Conservation (phyloP, 2,888 invertebrate species). For the Minunthozetes semirufus region DNA sequence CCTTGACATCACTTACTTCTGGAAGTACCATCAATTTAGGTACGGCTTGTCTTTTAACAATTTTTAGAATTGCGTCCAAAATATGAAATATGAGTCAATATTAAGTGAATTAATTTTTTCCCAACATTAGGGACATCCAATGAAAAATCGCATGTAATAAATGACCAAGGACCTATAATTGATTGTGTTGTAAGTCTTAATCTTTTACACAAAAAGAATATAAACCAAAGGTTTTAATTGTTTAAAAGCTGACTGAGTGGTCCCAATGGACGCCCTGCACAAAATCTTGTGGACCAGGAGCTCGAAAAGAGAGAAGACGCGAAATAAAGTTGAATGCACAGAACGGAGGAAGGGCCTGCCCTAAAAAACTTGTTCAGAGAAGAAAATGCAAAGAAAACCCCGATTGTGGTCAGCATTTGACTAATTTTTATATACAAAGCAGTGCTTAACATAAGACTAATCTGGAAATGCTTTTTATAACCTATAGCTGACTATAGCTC, state of each 20-base stretch:
- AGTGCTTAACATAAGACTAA: conserved; percentile 6
- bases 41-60: too few relatives aligned
- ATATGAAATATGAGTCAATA: too few relatives aligned
- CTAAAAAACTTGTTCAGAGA: conserved; percentile 56
- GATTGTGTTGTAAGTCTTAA: conserved; percentile 49
- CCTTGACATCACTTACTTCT: conserved; percentile 40
- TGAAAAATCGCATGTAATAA: too few relatives aligned
- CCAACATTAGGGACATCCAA: too few relatives aligned
- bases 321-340: conserved; percentile 57
- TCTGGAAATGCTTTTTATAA: neutral
- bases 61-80: too few relatives aligned
- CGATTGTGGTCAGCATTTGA: conserved; percentile 39
- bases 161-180: conserved; percentile 44
- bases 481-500: neutral
- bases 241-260: conserved; percentile 62
- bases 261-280: conserved; percentile 75
- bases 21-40: conserved; percentile 55
- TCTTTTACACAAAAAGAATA: neutral
- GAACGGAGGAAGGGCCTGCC: conserved; percentile 61
- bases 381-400: conserved; percentile 54
- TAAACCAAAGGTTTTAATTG: neutral
- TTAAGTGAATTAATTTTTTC: too few relatives aligned
- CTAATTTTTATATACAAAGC: conserved; percentile 24
- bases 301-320: conserved; percentile 60
- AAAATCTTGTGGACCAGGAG: conserved; percentile 64